Conservation (phyloP, 2,113 vertebrate species). For the Platysteira castanea region DNA sequence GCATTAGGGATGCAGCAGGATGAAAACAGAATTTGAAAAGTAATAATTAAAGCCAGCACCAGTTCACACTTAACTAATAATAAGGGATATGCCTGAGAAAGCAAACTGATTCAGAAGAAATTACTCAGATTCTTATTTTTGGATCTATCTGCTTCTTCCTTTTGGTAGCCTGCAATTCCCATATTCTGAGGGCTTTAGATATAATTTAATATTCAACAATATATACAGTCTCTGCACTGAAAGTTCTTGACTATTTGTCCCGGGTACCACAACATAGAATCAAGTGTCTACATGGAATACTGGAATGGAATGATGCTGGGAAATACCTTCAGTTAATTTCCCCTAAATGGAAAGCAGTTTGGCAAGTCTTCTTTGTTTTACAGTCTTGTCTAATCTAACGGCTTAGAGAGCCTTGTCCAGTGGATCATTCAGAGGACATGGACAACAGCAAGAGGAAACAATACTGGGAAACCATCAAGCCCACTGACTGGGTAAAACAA, state of each 20-base stretch:
- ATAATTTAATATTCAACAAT: not conserved
- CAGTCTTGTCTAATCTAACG: not conserved
- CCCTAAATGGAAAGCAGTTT: not conserved
- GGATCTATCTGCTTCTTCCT: not conserved
- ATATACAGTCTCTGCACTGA: not conserved
- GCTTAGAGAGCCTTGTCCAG: not conserved
- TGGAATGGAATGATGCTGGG: not conserved
- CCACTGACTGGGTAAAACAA: not conserved
- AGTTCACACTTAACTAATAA: not conserved
- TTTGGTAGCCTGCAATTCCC: not conserved
- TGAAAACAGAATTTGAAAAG: not conserved
- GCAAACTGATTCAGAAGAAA: slow-evolving; percentile 11
- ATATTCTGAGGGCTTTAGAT: not conserved
- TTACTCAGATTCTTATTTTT: slow-evolving; percentile 38
- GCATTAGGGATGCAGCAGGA: not conserved
- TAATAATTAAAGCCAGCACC: not conserved
- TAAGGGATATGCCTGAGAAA: not conserved
- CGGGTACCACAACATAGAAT: not conserved
- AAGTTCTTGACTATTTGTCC: not conserved
- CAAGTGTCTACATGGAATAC: not conserved
- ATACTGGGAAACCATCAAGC: not conserved
- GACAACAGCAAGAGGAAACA: not conserved
- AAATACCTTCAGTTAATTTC: not conserved
- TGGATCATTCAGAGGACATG: not conserved
- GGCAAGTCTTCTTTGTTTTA: not conserved